phyloP scores from a whole-genome alignment of 2,888 invertebrate genomes.

The Agrochola lota region DNA sequence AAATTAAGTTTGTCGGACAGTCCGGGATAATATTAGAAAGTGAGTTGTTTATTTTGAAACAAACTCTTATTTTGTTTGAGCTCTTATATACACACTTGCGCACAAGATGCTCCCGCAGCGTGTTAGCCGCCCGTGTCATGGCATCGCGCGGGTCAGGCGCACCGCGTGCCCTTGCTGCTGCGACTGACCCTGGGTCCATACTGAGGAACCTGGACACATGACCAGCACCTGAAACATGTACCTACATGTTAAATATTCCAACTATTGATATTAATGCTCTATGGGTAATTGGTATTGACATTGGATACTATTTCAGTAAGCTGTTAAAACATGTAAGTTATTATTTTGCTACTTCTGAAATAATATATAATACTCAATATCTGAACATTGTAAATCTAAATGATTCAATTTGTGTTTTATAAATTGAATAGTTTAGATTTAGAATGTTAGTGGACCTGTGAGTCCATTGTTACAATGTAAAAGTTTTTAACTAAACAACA shows the following conservation, averaged over 20 bases:
- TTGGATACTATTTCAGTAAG: no score
- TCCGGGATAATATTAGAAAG: background rate
- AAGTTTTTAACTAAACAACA: background rate
- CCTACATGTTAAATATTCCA: background rate
- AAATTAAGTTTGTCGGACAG: background rate
- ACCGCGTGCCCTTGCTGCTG: constrained; percentile 85
- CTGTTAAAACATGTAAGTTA: background rate
- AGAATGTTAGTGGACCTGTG: no score
- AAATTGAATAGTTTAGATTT: no score
- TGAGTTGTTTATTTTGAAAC: background rate
- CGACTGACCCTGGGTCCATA: constrained; percentile 96
- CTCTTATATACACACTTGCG: constrained; percentile 71
- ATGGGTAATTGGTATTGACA: background rate
- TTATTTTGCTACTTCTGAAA: background rate
- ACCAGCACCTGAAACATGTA: constrained; percentile 93
- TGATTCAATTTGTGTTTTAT: background rate
- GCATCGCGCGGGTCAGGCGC: constrained; percentile 83
- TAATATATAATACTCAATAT: background rate
- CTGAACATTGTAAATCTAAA: background rate
- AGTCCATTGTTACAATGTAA: background rate
- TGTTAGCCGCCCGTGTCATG: constrained; percentile 83
- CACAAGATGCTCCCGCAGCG: constrained; percentile 82
- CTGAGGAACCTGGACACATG: constrained; percentile 98
- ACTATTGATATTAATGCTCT: background rate
- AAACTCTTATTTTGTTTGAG: background rate